Percentiles rank a stretch among this genome's conserved stretches.
Evolutionary conservation across 2,888 invertebrate genomes (phyloP).

Genomic region (Polyommatus icarus): DNA sequence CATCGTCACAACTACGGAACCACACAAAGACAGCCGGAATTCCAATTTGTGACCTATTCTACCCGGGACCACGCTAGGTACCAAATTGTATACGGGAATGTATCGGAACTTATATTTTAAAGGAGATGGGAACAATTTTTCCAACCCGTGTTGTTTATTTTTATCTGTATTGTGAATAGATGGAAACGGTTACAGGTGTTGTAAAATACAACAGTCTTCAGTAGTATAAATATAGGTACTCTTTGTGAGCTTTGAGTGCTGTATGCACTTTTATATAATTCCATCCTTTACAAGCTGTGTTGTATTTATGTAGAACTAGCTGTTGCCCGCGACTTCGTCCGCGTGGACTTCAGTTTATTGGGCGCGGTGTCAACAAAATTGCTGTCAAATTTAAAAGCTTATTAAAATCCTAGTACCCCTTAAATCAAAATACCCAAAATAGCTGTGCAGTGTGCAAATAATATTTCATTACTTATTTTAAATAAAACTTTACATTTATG

Average conservation of each 20-base stretch:
- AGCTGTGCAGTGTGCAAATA: too few relatives aligned
- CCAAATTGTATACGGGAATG: not conserved
- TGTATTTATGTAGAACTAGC: not conserved
- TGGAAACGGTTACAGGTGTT: not conserved
- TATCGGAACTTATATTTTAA: constrained; percentile 12
- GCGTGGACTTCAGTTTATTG: too few relatives aligned
- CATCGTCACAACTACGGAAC: constrained; percentile 5
- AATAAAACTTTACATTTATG: too few relatives aligned
- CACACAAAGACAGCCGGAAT: constrained; percentile 4
- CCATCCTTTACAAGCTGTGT: not conserved
- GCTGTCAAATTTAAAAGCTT: too few relatives aligned
- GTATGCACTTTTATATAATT: too few relatives aligned
- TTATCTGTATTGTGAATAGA: not conserved
- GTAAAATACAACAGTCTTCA: not conserved
- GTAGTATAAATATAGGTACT: not conserved
- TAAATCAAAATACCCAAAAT: too few relatives aligned
- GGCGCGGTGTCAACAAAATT: too few relatives aligned
- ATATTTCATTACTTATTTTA: too few relatives aligned
- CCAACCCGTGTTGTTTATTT: not conserved
- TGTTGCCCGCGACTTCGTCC: too few relatives aligned
- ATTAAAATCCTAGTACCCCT: too few relatives aligned
- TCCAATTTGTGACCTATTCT: constrained; percentile 8
- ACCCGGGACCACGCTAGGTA: not conserved
- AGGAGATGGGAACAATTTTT: not conserved
- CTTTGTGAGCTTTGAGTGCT: not conserved